These are phyloP conservation scores for Mastigias papua DNA, from an alignment of 30 jellyfish, hydroid and myxozoan species.

Conservation along the genomic window DNA sequence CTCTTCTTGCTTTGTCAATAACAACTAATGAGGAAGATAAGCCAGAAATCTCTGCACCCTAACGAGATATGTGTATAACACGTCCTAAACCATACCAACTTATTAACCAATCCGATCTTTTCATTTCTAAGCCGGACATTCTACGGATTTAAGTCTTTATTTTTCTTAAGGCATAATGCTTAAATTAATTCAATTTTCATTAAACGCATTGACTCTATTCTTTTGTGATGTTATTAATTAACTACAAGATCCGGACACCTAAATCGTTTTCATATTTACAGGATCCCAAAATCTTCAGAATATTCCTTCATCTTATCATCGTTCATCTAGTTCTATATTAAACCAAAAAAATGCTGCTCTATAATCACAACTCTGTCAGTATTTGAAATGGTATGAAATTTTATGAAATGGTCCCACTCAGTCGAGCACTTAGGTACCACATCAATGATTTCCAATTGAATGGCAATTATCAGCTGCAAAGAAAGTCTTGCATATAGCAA, in stretches of 20 bases:
- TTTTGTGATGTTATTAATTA: neutral
- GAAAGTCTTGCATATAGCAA: too few species aligned
- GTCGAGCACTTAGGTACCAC: too few species aligned
- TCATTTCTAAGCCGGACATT: conserved; percentile 50
- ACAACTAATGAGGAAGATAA: conserved; percentile 51
- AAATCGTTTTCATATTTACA: neutral
- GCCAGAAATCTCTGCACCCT: conserved; percentile 23
- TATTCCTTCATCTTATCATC: neutral
- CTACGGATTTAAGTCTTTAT: neutral
- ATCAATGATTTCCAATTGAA: too few species aligned
- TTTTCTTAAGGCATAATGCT: neutral
- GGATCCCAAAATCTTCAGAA: neutral
- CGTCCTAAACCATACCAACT: conserved; percentile 3
- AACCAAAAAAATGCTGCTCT: too few species aligned
- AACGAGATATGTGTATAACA: conserved; percentile 14
- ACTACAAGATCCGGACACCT: conserved; percentile 13
- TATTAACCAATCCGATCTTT: conserved; percentile 27
- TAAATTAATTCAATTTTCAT: neutral
- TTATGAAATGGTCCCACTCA: too few species aligned
- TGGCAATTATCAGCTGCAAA: too few species aligned
- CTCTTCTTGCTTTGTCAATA: conserved; percentile 31
- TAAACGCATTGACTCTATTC: neutral
- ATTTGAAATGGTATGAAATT: too few species aligned
- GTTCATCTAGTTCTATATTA: neutral
- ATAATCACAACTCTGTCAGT: neutral